A percentile compares a stretch with the other conserved stretches of the same genome.
Evolutionary conservation across 2,888 invertebrate genomes (phyloP).

Genomic region (Cephus sareptanus): DNA sequence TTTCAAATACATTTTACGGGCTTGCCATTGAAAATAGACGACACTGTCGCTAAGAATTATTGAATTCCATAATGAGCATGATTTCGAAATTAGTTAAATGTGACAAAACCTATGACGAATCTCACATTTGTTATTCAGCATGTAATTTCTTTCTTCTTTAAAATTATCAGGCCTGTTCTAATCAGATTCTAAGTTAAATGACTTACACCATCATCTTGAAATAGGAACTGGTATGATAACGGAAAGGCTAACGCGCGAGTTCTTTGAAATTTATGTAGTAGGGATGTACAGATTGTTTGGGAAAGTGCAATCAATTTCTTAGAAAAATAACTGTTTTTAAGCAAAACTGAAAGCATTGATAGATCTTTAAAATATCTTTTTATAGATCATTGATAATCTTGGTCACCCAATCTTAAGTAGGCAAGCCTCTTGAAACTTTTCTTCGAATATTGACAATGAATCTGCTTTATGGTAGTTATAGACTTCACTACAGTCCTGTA

Average conservation of each 20-base stretch:
- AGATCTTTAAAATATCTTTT: neutral
- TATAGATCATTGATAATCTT: neutral
- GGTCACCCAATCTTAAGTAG: neutral
- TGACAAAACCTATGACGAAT: neutral
- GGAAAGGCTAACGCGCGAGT: too few relatives aligned
- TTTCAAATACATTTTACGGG: too few relatives aligned
- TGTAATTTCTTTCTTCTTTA: neutral
- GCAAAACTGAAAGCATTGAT: neutral
- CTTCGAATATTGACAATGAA: neutral
- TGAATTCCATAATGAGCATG: neutral
- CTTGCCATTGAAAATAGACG: too few relatives aligned
- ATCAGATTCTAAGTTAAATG: neutral
- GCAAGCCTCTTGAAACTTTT: neutral
- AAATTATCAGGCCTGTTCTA: neutral
- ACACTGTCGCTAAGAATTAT: neutral
- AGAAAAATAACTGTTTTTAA: neutral
- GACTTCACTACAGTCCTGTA: neutral
- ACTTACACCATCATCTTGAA: neutral
- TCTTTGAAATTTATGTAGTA: too few relatives aligned
- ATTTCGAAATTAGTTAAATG: neutral
- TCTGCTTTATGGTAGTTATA: neutral
- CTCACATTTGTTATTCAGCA: neutral
- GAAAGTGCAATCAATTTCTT: neutral
- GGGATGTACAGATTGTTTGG: too few relatives aligned
- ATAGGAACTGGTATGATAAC: neutral